A percentile compares a stretch with the other conserved stretches of the same genome.
Evolutionary conservation across 2,113 vertebrate species (phyloP).

Genomic region (Peromyscus maniculatus): DNA sequence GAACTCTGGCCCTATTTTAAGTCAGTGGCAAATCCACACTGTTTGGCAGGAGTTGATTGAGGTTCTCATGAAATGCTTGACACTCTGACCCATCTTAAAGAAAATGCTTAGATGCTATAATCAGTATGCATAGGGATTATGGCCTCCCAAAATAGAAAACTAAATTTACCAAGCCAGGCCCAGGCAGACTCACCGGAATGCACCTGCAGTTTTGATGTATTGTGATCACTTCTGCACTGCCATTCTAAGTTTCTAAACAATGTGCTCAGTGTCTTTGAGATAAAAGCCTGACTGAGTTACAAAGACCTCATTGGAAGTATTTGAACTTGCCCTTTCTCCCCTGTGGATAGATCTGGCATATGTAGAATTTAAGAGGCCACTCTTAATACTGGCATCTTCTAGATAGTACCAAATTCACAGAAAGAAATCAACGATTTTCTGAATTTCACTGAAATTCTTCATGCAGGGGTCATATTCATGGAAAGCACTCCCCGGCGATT

Average conservation of each 20-base stretch:
- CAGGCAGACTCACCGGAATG: conserved; percentile 64
- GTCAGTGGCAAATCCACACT: conserved; percentile 88
- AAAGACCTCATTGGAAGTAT: conserved; percentile 79
- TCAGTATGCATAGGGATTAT: conserved; percentile 32
- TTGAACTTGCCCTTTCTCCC: conserved; percentile 45
- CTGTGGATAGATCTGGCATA: conserved; percentile 49
- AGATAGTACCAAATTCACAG: not conserved
- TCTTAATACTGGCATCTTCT: not conserved
- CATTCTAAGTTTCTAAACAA: conserved; percentile 68
- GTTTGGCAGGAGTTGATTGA: conserved; percentile 82
- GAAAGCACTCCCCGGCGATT: not conserved
- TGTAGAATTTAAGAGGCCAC: conserved; percentile 15
- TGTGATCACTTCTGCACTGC: conserved; percentile 74
- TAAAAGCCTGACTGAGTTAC: conserved; percentile 82
- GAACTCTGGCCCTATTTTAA: conserved; percentile 89
- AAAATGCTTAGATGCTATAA: conserved; percentile 70
- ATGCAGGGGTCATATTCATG: not conserved
- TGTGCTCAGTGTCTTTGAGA: conserved; percentile 69
- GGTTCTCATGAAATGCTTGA: conserved; percentile 76
- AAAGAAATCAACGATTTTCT: not conserved
- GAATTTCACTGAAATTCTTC: not conserved
- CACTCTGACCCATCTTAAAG: conserved; percentile 75
- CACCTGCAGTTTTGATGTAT: conserved; percentile 72
- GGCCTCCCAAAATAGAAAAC: conserved; percentile 84
- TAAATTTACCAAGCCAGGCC: conserved; percentile 74